phyloP scores from a whole-genome alignment of 2,797 vertebrate genomes.

The Ciconia nigra region DNA sequence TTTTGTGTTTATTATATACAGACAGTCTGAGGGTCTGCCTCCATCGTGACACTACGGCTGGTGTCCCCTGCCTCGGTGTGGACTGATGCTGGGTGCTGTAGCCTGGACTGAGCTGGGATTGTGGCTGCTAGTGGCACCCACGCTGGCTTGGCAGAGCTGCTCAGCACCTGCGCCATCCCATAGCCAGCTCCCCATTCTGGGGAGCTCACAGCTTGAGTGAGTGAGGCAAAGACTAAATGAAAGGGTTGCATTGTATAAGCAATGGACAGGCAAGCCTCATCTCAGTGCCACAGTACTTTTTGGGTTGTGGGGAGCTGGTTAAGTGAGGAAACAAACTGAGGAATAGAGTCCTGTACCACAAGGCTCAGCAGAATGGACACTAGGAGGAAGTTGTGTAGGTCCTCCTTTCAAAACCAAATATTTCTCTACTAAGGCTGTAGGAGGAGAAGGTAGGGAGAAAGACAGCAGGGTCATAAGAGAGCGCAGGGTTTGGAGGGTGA shows the following conservation, averaged over 20 bases:
- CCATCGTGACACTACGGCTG: fast-evolving
- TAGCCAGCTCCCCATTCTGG: too few relatives aligned
- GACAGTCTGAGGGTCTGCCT: neutral
- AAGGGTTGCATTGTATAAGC: neutral
- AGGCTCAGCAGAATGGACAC: neutral
- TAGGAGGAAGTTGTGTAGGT: neutral
- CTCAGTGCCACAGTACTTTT: neutral
- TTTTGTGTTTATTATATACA: neutral
- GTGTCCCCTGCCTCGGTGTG: neutral
- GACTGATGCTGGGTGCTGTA: neutral
- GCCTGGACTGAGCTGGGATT: neutral
- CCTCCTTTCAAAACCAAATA: neutral
- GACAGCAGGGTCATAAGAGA: neutral
- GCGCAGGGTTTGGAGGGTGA: neutral
- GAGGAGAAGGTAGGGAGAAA: neutral
- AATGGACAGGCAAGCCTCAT: neutral
- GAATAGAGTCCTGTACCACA: too few relatives aligned
- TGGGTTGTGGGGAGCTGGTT: neutral
- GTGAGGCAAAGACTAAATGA: neutral
- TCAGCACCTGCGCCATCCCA: neutral
- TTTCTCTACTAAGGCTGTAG: neutral
- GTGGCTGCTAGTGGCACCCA: neutral
- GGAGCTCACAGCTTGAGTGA: neutral
- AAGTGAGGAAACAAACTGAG: neutral
- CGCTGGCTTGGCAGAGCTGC: neutral